Conservation (phyloP, 1,140 invertebrate species). For the Atta cephalotes region DNA sequence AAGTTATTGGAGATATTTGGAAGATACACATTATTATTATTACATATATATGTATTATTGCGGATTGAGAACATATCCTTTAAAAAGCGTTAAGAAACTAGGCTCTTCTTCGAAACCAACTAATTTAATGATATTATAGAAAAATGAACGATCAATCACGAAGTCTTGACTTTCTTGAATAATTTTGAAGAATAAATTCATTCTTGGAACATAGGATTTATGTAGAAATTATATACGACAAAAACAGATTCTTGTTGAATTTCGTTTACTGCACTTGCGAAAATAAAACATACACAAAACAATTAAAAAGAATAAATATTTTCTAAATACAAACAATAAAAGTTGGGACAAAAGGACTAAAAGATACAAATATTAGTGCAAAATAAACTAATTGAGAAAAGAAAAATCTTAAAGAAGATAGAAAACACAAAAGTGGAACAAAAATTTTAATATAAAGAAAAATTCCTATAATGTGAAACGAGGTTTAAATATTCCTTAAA, state of each 20-base stretch:
- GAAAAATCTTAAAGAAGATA: slow-evolving; percentile 1
- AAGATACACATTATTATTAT: slow-evolving; percentile 16
- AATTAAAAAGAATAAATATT: background rate
- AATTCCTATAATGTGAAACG: background rate
- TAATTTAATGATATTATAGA: slow-evolving; percentile 56
- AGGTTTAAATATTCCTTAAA: background rate
- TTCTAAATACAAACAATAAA: slow-evolving; percentile 1
- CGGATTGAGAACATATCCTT: background rate
- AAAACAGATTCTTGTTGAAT: slow-evolving; percentile 3
- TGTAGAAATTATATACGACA: background rate
- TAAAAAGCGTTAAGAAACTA: slow-evolving; percentile 13
- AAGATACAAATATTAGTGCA: background rate
- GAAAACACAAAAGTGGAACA: background rate
- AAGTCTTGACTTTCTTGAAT: background rate
- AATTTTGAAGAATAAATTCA: slow-evolving; percentile 3
- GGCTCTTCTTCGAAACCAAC: background rate
- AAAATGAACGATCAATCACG: slow-evolving; percentile 65
- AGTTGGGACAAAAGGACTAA: background rate
- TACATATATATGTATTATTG: slow-evolving; percentile 31
- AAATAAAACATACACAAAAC: background rate
- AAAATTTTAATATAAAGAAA: background rate
- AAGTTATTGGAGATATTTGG: background rate
- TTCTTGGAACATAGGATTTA: slow-evolving; percentile 47
- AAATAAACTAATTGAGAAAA: background rate
- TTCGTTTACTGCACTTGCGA: background rate